Percentiles rank a stretch among this genome's conserved stretches.
Evolutionary conservation across 35 echinoderm and acorn worm species (phyloP).

Genomic region (Lytechinus variegatus): DNA sequence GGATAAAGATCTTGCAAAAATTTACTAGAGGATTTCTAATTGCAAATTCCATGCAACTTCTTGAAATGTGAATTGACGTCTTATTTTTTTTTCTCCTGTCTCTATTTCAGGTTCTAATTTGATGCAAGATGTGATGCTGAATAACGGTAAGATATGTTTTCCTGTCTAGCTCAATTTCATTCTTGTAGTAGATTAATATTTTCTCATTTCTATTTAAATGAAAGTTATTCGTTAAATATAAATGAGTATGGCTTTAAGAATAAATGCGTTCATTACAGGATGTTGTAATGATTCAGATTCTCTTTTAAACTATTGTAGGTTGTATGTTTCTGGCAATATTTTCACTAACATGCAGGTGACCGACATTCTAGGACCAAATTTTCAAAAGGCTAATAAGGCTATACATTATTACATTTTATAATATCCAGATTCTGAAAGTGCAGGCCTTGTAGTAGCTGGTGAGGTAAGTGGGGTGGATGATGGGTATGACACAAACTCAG

Average conservation of each 20-base stretch:
- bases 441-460: slow-evolving; percentile 48
- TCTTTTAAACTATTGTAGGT: not conserved
- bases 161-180: not conserved
- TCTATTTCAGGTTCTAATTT: not conserved
- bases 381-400: not conserved
- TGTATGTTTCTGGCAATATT: not conserved
- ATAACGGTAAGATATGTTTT: not conserved
- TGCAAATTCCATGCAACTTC: no score
- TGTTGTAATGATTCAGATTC: not conserved
- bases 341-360: not conserved
- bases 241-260: not conserved
- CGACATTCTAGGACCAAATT: slow-evolving; percentile 25
- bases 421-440: slow-evolving; percentile 71
- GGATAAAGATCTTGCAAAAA: no score
- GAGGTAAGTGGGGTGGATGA: slow-evolving; percentile 55
- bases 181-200: not conserved
- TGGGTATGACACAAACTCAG: slow-evolving; percentile 43
- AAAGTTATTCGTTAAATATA: not conserved
- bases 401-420: slow-evolving; percentile 65
- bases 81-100: not conserved
- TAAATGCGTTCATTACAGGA: not conserved
- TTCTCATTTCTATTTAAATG: not conserved
- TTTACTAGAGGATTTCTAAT: no score
- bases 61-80: no score
- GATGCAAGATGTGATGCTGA: slow-evolving; percentile 9